phyloP scores from a whole-genome alignment of 2,888 invertebrate species.

The Rhingia campestris region DNA sequence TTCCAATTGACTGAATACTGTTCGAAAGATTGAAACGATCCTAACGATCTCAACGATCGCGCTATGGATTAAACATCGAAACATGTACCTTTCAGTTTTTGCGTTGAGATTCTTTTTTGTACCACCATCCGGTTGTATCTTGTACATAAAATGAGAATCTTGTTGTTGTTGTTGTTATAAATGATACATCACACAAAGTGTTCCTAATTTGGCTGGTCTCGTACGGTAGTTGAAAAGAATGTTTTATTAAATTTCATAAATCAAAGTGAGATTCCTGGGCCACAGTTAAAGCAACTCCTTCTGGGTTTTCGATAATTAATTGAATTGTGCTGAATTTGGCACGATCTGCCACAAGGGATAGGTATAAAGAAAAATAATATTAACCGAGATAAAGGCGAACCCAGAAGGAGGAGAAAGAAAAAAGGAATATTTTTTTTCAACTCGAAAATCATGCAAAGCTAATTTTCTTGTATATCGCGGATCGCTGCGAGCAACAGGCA shows the following conservation, averaged over 20 bases:
- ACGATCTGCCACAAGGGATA: conserved; percentile 50
- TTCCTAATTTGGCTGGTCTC: conserved; percentile 44
- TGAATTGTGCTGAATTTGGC: conserved; percentile 66
- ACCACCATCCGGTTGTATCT: conserved; percentile 15
- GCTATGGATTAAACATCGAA: conserved; percentile 12
- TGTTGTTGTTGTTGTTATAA: conserved; percentile 7
- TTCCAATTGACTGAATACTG: conserved; percentile 45
- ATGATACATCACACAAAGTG: conserved; percentile 39
- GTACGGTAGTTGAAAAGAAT: conserved; percentile 54
- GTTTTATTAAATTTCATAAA: conserved; percentile 62
- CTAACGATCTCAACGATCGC: conserved; percentile 44
- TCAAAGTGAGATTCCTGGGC: conserved; percentile 24
- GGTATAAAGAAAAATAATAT: conserved; percentile 1
- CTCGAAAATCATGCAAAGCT: conserved; percentile 58
- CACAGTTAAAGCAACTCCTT: neutral
- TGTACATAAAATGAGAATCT: neutral
- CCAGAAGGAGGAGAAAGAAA: conserved; percentile 13
- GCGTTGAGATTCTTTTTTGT: conserved; percentile 26
- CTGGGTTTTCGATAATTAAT: conserved; percentile 54
- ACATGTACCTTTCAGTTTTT: conserved; percentile 47
- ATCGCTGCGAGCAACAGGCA: conserved; percentile 43
- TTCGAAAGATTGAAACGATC: conserved; percentile 41
- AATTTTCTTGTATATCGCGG: conserved; percentile 51
- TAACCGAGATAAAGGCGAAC: neutral
- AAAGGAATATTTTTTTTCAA: conserved; percentile 10